Evolutionary conservation across 2,888 invertebrate genomes (phyloP), one percentile per base, ranked within the genome.

Genomic region (Colostygia pectinataria): DNA sequence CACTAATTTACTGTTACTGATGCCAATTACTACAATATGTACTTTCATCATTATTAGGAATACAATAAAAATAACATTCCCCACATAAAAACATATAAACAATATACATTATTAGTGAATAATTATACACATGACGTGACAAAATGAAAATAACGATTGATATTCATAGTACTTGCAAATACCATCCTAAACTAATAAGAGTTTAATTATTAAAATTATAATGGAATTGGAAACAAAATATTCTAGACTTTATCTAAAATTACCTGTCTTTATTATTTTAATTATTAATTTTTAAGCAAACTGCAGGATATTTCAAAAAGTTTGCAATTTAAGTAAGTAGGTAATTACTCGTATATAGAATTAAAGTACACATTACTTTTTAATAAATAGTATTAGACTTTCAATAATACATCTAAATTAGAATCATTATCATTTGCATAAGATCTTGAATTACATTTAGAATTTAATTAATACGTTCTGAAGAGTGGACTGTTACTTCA

Each of bases 361-460:
- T 70, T 66, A 77, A 79, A 79, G 71, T 77, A 77, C 64, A 72
- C 58, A 68, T 74, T 77, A 77, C 70, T 71, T 70, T 68, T 74
- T 68, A 75, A 84, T 77, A 80, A 86, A 80, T 80, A 79, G 75
- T 42, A 71, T 66, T 73, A 77, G 13, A 71, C 72, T 77, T 78
- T 65, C 61, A 65, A 73, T 75, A 74, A 71, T 71, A 34, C 23
- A 23, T 34, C 23, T 78, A 82, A 20, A n/a, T n/a, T 18, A 20
- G 70, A 66, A 77, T 74, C 67, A 47, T 31, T 75, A 72, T 76
- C 59, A 74, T 77, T 80, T 73, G 75, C 74, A 77, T 73, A 76
- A 79, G 68, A 83, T 49, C 52, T 76, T 76, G 72, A 80, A 79
- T 64, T 69, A 68, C 62, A 77, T 77, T 82, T 80, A 78, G 74